These are phyloP conservation scores for Steinernema khuongi DNA, from an alignment of 1,140 invertebrate genomes.

Conservation along the genomic window DNA sequence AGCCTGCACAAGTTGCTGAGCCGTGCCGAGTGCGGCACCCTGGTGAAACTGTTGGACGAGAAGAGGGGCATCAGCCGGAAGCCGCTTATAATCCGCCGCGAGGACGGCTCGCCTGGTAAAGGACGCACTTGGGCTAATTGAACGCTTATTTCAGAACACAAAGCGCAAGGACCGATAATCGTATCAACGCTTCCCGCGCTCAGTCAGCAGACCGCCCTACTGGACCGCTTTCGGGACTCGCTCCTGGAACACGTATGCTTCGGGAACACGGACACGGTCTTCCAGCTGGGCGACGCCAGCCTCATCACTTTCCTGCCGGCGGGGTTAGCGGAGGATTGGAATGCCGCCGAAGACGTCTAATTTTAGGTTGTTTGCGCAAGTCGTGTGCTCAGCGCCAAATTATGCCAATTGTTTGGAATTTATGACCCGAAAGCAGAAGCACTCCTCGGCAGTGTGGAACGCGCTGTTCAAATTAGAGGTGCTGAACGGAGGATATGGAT, in stretches of 20 bases:
- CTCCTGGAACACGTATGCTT: background rate
- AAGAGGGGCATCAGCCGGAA: background rate
- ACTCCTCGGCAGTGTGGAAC: background rate
- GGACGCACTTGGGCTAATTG: background rate
- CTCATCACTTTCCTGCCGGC: constrained; percentile 1
- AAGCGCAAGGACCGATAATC: background rate
- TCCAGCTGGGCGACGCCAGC: background rate
- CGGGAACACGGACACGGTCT: background rate
- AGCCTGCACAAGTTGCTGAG: background rate
- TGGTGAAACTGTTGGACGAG: background rate
- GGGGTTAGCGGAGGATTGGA: background rate
- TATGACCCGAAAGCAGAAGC: constrained; percentile 4
- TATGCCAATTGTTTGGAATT: constrained; percentile 3
- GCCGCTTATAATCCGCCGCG: background rate
- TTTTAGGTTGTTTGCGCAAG: constrained; percentile 8
- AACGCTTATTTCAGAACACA: background rate
- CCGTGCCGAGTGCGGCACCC: background rate
- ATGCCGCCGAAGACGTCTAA: background rate
- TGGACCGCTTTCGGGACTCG: background rate
- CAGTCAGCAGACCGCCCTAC: background rate
- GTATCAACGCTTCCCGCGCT: background rate
- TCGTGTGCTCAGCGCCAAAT: background rate
- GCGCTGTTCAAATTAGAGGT: constrained; percentile 3
- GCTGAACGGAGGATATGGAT: background rate
- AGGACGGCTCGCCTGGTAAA: background rate